A percentile compares a stretch with the other conserved stretches of the same genome.
These are phyloP conservation scores for Danio tinwini DNA, from an alignment of 2,797 vertebrate species.

Conservation along the genomic window DNA sequence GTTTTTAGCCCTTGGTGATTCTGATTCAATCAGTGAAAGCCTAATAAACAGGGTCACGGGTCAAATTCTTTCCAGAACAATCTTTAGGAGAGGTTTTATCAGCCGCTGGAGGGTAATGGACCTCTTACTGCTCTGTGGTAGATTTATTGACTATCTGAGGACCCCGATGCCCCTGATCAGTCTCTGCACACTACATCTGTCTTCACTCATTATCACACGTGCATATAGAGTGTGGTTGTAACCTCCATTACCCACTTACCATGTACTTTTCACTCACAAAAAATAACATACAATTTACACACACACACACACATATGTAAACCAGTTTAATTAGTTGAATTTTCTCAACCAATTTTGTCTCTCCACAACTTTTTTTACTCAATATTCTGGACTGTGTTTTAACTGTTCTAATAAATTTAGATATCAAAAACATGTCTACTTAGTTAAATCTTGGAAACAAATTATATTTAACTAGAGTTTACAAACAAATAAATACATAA, in stretches of 20 bases:
- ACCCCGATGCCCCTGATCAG: constrained; percentile 51
- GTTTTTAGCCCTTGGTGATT: constrained; percentile 16
- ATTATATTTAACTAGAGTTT: too few species aligned
- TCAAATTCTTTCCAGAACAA: constrained; percentile 48
- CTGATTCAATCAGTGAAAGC: constrained; percentile 45
- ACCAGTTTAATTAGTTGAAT: too few species aligned
- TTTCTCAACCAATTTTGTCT: too few species aligned
- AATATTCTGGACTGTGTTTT: too few species aligned
- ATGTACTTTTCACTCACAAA: constrained; percentile 33
- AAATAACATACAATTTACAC: constrained; percentile 31
- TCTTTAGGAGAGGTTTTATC: constrained; percentile 47
- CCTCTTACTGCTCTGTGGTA: constrained; percentile 47
- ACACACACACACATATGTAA: neutral
- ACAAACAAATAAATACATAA: too few species aligned
- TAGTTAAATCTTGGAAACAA: too few species aligned
- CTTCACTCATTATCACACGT: constrained; percentile 57
- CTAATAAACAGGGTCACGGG: constrained; percentile 51
- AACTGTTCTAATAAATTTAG: too few species aligned
- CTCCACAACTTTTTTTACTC: too few species aligned
- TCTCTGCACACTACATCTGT: constrained; percentile 55
- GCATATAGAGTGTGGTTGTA: constrained; percentile 43
- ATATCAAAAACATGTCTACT: too few species aligned
- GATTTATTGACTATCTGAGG: constrained; percentile 59
- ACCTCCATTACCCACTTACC: constrained; percentile 64
- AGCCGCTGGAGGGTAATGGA: constrained; percentile 44